Percentiles rank a stretch among this genome's conserved stretches.
Evolutionary conservation across 2,888 invertebrate genomes (phyloP).

Genomic region (Phasia obesa): DNA sequence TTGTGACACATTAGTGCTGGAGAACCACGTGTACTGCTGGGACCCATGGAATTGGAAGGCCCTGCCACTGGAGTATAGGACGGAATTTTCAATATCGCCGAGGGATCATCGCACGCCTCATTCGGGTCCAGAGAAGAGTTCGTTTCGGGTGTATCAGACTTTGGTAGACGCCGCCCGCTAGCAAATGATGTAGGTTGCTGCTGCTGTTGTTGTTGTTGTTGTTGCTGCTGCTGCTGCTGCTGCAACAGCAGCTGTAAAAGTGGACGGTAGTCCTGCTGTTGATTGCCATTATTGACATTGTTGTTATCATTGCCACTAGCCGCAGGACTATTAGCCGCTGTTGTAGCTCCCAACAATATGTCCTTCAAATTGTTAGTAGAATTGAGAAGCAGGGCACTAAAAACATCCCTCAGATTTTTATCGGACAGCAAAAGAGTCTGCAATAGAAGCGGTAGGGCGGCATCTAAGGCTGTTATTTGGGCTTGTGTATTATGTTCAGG

Average conservation of each 20-base stretch:
- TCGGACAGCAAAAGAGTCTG: constrained; percentile 80
- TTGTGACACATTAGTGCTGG: constrained; percentile 74
- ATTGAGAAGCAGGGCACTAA: constrained; percentile 78
- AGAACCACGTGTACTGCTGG: constrained; percentile 72
- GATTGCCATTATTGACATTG: constrained; percentile 75
- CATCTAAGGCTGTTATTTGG: constrained; percentile 74
- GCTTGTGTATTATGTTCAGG: constrained; percentile 72
- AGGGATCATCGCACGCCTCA: constrained; percentile 85
- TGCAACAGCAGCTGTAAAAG: constrained; percentile 77
- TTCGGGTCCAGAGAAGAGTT: constrained; percentile 81
- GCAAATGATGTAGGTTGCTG: constrained; percentile 73
- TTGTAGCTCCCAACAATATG: constrained; percentile 65
- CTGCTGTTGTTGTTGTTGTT: constrained; percentile 75
- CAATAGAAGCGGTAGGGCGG: constrained; percentile 78
- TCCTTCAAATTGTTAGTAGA: constrained; percentile 75
- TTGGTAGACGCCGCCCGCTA: constrained; percentile 78
- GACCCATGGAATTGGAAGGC: constrained; percentile 76
- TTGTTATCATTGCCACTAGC: constrained; percentile 72
- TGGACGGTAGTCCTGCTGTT: constrained; percentile 75
- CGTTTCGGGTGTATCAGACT: constrained; percentile 83
- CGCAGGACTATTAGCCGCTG: constrained; percentile 68
- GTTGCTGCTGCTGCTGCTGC: constrained; percentile 74
- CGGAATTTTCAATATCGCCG: constrained; percentile 95
- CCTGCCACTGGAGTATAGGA: constrained; percentile 89
- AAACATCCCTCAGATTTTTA: constrained; percentile 78